Conservation (phyloP, 2,888 invertebrate genomes). For the Allacma fusca region DNA sequence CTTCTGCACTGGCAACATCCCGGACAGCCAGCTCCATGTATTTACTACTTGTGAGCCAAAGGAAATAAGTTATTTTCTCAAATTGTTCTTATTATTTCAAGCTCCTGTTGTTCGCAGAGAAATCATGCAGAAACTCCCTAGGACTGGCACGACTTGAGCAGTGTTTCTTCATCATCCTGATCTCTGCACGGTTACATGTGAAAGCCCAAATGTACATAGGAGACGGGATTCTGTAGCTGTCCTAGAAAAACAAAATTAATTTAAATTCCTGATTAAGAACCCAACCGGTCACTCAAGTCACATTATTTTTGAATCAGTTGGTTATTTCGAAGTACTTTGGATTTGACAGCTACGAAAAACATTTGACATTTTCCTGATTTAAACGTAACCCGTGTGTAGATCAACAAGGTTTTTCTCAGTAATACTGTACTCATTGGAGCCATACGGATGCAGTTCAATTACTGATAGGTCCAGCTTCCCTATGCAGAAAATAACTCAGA, state of each 20-base stretch:
- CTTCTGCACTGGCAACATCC: background rate
- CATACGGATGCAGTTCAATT: too few species aligned
- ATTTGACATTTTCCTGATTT: constrained; percentile 8
- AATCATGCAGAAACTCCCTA: background rate
- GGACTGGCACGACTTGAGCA: background rate
- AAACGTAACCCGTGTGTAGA: background rate
- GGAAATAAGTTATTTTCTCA: constrained; percentile 9
- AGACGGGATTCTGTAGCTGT: background rate
- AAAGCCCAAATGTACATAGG: too few species aligned
- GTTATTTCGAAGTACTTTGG: background rate
- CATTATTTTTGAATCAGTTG: background rate
- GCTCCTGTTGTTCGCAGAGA: background rate
- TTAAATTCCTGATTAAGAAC: background rate
- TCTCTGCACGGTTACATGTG: background rate
- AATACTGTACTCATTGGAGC: background rate
- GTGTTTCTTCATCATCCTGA: background rate
- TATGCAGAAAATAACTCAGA: too few species aligned
- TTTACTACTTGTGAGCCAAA: background rate
- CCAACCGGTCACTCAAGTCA: background rate
- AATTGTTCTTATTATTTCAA: background rate
- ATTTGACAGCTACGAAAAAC: constrained; percentile 5
- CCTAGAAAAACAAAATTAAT: constrained; percentile 3
- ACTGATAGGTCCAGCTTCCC: too few species aligned
- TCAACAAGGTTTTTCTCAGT: background rate
- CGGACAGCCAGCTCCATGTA: background rate